These are phyloP conservation scores for Lagopus muta DNA, from an alignment of 2,113 vertebrate species.

Conservation along the genomic window DNA sequence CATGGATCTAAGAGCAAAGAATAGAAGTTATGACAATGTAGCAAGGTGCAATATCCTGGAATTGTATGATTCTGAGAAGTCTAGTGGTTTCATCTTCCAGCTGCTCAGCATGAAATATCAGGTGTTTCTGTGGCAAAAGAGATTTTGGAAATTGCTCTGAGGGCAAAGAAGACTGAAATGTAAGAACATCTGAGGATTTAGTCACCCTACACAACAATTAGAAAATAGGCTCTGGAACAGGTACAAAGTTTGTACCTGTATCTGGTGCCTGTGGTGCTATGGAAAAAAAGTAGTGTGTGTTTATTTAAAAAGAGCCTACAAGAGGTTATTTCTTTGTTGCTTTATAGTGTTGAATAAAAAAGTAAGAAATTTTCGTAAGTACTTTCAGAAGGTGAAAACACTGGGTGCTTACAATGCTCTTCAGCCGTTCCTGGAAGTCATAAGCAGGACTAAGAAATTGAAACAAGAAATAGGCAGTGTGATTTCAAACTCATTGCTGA, in stretches of 20 bases:
- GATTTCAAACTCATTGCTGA: neutral
- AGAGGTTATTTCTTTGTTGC: neutral
- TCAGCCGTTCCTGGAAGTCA: neutral
- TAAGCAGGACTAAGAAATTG: neutral
- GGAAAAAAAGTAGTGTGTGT: neutral
- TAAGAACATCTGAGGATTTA: neutral
- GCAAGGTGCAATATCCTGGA: neutral
- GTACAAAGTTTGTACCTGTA: neutral
- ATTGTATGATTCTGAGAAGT: neutral
- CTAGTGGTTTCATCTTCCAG: neutral
- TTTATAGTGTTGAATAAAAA: neutral
- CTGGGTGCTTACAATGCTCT: neutral
- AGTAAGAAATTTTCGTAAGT: neutral
- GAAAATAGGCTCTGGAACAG: neutral
- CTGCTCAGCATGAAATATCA: neutral
- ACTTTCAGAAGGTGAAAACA: neutral
- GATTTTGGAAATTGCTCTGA: neutral
- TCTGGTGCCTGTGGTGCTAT: neutral
- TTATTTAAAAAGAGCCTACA: neutral
- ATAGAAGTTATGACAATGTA: neutral
- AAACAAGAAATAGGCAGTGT: neutral
- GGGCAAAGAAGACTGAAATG: neutral
- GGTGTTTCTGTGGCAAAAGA: neutral
- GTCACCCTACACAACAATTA: neutral
- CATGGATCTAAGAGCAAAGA: neutral